Conservation (phyloP, 2,797 vertebrate genomes). For the Chelon auratus region DNA sequence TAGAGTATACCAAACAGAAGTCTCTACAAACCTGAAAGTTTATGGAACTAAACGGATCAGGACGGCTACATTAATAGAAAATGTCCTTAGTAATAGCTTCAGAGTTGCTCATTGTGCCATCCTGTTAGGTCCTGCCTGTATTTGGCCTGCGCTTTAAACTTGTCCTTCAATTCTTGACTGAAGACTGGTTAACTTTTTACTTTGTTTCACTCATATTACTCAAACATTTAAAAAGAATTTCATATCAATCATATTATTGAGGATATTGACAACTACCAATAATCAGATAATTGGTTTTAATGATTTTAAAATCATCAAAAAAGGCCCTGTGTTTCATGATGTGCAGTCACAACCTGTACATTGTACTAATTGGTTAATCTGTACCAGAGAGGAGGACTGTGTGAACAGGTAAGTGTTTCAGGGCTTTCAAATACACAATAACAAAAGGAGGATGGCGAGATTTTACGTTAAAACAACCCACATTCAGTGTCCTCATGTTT, state of each 20-base stretch:
- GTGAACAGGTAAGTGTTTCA: constrained; percentile 29
- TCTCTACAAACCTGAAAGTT: too few relatives aligned
- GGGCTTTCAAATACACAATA: constrained; percentile 16
- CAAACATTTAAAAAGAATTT: too few relatives aligned
- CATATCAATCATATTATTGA: not conserved
- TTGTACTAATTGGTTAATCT: constrained; percentile 24
- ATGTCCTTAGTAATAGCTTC: too few relatives aligned
- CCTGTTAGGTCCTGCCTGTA: too few relatives aligned
- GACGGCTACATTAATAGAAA: too few relatives aligned
- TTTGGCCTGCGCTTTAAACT: too few relatives aligned
- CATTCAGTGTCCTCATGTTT: constrained; percentile 57
- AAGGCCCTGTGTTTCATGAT: constrained; percentile 5
- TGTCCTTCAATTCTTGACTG: too few relatives aligned
- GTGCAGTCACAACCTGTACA: constrained; percentile 31
- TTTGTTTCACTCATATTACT: not conserved
- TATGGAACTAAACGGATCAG: too few relatives aligned
- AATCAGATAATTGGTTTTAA: not conserved
- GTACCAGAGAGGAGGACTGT: not conserved
- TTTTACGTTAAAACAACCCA: constrained; percentile 49
- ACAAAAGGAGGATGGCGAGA: constrained; percentile 34
- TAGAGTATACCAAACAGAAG: too few relatives aligned
- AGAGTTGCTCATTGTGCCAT: too few relatives aligned
- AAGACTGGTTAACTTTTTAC: not conserved
- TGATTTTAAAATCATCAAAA: not conserved
- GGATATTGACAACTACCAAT: constrained; percentile 8